Conservation (phyloP, 2,113 vertebrate species). For the Ancistrus triradiatus region DNA sequence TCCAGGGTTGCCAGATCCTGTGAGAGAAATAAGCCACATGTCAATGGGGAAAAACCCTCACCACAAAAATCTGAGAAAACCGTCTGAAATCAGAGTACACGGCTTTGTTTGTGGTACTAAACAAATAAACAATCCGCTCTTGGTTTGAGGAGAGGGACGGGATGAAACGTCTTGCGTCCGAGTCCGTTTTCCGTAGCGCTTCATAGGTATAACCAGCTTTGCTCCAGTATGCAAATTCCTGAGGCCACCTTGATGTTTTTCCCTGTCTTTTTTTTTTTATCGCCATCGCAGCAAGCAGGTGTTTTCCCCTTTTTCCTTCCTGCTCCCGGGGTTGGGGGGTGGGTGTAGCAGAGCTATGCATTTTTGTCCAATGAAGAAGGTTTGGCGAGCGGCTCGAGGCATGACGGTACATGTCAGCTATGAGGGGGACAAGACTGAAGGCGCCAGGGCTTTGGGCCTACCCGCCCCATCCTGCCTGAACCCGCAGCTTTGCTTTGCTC, state of each 20-base stretch:
- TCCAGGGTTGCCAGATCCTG: no score
- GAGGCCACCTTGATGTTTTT: not conserved
- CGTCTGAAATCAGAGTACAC: no score
- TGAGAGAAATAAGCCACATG: no score
- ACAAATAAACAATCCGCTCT: no score
- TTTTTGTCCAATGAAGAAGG: constrained; percentile 75
- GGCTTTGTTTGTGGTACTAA: no score
- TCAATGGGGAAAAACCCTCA: no score
- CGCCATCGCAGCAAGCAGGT: constrained; percentile 13
- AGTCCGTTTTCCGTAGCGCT: no score
- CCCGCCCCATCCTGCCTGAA: constrained; percentile 79
- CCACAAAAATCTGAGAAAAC: no score
- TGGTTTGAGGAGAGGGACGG: no score
- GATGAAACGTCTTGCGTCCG: no score
- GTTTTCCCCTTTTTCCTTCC: constrained; percentile 33
- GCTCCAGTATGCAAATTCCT: constrained; percentile 17
- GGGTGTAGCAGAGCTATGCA: constrained; percentile 32
- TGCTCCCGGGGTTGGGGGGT: not conserved
- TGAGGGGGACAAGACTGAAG: constrained; percentile 98
- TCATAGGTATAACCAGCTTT: no score
- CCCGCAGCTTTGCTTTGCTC: constrained; percentile 89
- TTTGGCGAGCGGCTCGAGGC: constrained; percentile 76
- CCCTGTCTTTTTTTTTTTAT: not conserved
- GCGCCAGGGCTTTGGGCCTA: constrained; percentile 86
- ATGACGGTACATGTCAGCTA: constrained; percentile 92